Base-by-base conservation (phyloP, 2,888 invertebrate species). In the Agrotis ipsilon region DNA sequence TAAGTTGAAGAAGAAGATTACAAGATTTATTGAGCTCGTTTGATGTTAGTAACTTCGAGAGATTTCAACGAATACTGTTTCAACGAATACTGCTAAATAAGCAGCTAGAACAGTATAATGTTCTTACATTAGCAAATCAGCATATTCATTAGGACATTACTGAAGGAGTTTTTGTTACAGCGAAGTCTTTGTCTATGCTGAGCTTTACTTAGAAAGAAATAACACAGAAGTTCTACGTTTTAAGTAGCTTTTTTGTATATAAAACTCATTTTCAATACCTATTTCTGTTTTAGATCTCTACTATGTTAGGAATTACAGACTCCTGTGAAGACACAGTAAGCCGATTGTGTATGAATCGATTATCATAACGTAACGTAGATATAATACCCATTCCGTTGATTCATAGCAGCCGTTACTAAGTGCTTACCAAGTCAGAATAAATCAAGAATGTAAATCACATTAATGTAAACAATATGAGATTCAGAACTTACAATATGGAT, bases 101-200 rank as follows among this genome's bases (percentile, higher is more conserved):
- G 39, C 21, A 32, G 16, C 68, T 69, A n/a, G 24, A 52, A 24
- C 18, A 46, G 60, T 54, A 48, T 60, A 71, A 71, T 70, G 18
- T 54, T 48, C 52, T n/a, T 43, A n/a, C 46, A 60, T 54, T 60
- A 70, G 19, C 19, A 54, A 54, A 60, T 71, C 54, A 71, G 27
- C 71, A 71, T 71, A 71, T 60, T 71, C 71, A 71, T 70, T 27
- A 60, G 46, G 14, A 4, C 19, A 54, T 71, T 70, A 43, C 24
- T 60, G 39, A 7, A 48, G 13, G 60, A 67, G 19, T 55, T 52
- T 59, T 59, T 52, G n/a, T 70, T 45, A 32, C 51, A n/a, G 16
- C 9, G 48, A 4, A 27, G 46, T 32, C 32, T 52, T 54, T 45
- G 46, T 70, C 45, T 60, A 32, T 21, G 45, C 32, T 39, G 11